phyloP scores from a whole-genome alignment of 2,797 vertebrate species.

The Sciurus carolinensis region DNA sequence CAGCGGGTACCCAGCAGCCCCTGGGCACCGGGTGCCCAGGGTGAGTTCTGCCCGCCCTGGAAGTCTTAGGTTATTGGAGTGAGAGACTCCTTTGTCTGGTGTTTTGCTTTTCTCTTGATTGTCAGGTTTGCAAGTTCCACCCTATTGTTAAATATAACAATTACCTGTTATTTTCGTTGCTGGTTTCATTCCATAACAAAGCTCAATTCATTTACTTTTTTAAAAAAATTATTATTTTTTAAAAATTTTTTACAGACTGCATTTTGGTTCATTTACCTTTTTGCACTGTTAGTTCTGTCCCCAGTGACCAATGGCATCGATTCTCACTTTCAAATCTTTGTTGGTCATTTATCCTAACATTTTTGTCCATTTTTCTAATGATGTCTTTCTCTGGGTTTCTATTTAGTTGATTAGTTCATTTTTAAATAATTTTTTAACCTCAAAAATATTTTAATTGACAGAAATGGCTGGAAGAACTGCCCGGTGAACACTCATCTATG shows the following conservation, averaged over 20 bases:
- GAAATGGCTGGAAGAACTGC: neutral
- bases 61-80: neutral
- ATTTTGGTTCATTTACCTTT: neutral
- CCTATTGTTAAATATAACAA: neutral
- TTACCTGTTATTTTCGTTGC: neutral
- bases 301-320: neutral
- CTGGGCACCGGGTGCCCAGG: neutral
- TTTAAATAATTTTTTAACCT: neutral
- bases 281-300: neutral
- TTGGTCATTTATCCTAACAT: neutral
- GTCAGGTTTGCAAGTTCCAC: neutral
- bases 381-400: neutral
- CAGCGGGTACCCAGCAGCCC: accelerated
- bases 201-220: neutral
- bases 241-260: too few species aligned
- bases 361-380: neutral
- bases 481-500: neutral
- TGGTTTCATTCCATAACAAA: neutral
- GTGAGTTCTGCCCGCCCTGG: neutral
- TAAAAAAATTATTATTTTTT: too few species aligned
- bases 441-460: neutral
- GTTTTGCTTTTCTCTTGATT: neutral
- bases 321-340: neutral
- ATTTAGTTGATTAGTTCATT: neutral
- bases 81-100: neutral